Conservation (phyloP, 2,888 invertebrate genomes). For the Anaspis maculata region DNA sequence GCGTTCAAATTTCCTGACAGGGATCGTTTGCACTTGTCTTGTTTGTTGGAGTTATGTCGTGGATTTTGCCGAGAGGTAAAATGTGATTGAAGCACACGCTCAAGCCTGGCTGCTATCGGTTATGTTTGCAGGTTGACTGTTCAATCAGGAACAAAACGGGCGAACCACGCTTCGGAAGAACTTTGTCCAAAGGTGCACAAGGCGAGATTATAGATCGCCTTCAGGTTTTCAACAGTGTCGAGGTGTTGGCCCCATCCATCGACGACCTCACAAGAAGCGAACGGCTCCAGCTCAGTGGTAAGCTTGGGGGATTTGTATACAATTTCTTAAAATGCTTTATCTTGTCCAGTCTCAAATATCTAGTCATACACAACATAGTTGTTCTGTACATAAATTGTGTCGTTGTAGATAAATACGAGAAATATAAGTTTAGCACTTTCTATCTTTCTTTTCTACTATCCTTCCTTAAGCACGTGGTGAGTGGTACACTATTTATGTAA, state of each 20-base stretch:
- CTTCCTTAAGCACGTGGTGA: too few relatives aligned
- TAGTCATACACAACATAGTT: too few relatives aligned
- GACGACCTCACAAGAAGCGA: slow-evolving; percentile 46
- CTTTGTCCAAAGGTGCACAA: slow-evolving; percentile 43
- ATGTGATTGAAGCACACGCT: background rate
- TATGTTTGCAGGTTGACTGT: slow-evolving; percentile 20
- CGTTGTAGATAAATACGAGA: slow-evolving; percentile 5
- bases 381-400: too few relatives aligned
- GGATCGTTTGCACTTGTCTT: slow-evolving; percentile 68
- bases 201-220: slow-evolving; percentile 55
- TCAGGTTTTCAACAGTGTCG: slow-evolving; percentile 73
- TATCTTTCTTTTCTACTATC: slow-evolving; percentile 11
- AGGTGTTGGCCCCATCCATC: slow-evolving; percentile 70
- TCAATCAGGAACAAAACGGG: slow-evolving; percentile 24
- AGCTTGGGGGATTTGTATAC: slow-evolving; percentile 15
- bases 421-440: slow-evolving; percentile 9
- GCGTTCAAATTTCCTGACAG: slow-evolving; percentile 79
- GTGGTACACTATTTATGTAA: too few relatives aligned
- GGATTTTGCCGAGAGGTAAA: slow-evolving; percentile 57
- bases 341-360: too few relatives aligned
- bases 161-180: slow-evolving; percentile 33
- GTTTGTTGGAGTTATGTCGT: slow-evolving; percentile 68
- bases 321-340: too few relatives aligned
- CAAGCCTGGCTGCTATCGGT: background rate
- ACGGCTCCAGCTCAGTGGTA: slow-evolving; percentile 21